phyloP scores from a whole-genome alignment of 2,888 invertebrate species.

The Rotaria sp. region DNA sequence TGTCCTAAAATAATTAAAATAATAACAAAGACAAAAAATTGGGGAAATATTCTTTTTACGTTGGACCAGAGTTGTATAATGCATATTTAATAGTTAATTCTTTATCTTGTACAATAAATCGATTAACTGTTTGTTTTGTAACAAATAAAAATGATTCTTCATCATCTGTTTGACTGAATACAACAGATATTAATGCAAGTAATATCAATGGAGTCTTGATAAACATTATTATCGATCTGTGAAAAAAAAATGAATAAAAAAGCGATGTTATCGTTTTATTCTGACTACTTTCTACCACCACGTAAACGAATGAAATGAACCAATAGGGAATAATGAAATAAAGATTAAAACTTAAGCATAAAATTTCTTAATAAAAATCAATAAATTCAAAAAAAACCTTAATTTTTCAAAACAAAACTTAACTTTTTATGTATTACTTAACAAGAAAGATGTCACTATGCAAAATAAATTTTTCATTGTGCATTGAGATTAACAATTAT shows the following conservation, averaged over 20 bases:
- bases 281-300: neutral
- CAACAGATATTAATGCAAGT: neutral
- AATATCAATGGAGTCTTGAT: neutral
- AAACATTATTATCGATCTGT: neutral
- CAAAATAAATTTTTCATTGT: neutral
- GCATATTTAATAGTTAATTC: conserved; percentile 36
- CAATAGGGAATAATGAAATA: neutral
- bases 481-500: neutral
- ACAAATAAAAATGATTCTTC: conserved; percentile 38
- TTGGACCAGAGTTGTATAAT: conserved; percentile 35
- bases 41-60: neutral
- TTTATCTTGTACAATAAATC: conserved; percentile 36
- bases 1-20: conserved; percentile 6
- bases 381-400: neutral
- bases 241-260: neutral
- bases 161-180: conserved; percentile 28
- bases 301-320: neutral
- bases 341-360: neutral
- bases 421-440: neutral
- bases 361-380: neutral
- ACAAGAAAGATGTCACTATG: neutral
- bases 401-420: neutral
- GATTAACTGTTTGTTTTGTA: conserved; percentile 36
- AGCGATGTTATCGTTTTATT: neutral
- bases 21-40: too few relatives aligned